A percentile compares a stretch with the other conserved stretches of the same genome.
phyloP scores from a whole-genome alignment of 2,888 invertebrate genomes.

The Platerodrilus igneus region DNA sequence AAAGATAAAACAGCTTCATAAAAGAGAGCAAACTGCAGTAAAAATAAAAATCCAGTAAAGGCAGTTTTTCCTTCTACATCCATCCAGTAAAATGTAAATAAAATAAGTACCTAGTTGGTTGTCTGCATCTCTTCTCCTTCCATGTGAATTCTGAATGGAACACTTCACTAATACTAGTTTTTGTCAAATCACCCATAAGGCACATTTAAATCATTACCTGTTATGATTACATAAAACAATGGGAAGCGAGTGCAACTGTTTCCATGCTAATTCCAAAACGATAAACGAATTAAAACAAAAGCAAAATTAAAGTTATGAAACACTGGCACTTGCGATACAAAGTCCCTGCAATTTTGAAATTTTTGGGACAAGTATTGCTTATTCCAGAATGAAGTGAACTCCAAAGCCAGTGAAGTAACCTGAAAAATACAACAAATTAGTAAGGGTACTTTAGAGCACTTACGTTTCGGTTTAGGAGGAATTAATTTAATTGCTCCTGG shows the following conservation, averaged over 20 bases:
- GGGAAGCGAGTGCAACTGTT: constrained; percentile 11
- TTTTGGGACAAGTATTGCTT: background rate
- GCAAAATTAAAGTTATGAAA: background rate
- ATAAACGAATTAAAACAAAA: constrained; percentile 6
- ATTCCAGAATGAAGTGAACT: background rate
- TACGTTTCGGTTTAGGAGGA: constrained; percentile 86
- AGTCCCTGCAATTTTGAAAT: no score
- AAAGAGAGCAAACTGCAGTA: no score
- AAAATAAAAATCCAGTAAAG: no score
- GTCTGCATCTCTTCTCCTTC: no score
- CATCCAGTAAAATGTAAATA: no score
- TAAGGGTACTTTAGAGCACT: constrained; percentile 50
- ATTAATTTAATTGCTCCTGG: constrained; percentile 82
- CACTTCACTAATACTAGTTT: no score
- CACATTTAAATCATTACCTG: background rate
- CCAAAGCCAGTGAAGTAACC: background rate
- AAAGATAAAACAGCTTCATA: no score
- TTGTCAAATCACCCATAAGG: no score
- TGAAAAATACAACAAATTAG: constrained; percentile 17
- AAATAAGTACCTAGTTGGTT: no score
- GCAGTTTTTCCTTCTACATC: no score
- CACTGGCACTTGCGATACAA: constrained; percentile 9
- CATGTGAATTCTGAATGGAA: no score
- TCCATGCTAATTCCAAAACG: constrained; percentile 12
- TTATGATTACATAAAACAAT: constrained; percentile 2